Base-by-base conservation (phyloP, 2,888 invertebrate species). In the Protophormia terraenovae region DNA sequence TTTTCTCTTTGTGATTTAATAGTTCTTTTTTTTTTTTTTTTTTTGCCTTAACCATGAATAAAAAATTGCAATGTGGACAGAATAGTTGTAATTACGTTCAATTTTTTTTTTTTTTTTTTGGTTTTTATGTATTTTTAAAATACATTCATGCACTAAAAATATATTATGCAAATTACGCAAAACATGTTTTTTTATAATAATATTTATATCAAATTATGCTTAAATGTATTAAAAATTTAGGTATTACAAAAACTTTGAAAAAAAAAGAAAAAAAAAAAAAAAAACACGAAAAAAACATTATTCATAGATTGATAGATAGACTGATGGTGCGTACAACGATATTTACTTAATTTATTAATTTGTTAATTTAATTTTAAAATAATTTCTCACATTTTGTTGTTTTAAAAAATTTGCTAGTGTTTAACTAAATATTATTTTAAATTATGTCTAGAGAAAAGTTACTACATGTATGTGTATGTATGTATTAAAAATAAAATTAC, bases 1-100 rank as follows among this genome's bases (percentile, higher is more conserved):
- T 69, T 60, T 53, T 22, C 2, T 2, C 7, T n/a, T 41, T 41
- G 41, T 41, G 41, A 27, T 41, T 83, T 79, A 27, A 1, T 29
- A 45, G 41, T 32, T 58, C 29, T 82, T 66, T 50, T 67, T 67
- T 77, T 41, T 38, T 78, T 62, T 53, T 10, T 75, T 29, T 84
- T 71, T 67, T 85, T 81, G 75, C 76, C 83, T 85, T 84, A 86
- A 83, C 53, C 55, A 84, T 78, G 75, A 85, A 79, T 86, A 80
- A 83, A 86, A 76, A 87, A 86, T 88, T 87, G 87, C 87, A 88
- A 85, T 78, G 78, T 87, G 88, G 88, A 88, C 88, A 88, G 88
- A 88, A 83, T 87, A 86, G 87, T 88, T 87, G 41, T 87, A 84
- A 80, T 80, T 86, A 79, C 53, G 64, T 66, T 85, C 32, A 78